Evolutionary conservation across 2,888 invertebrate genomes (phyloP), one percentile per base, ranked within the genome.

Genomic region (Nomada ferruginata): DNA sequence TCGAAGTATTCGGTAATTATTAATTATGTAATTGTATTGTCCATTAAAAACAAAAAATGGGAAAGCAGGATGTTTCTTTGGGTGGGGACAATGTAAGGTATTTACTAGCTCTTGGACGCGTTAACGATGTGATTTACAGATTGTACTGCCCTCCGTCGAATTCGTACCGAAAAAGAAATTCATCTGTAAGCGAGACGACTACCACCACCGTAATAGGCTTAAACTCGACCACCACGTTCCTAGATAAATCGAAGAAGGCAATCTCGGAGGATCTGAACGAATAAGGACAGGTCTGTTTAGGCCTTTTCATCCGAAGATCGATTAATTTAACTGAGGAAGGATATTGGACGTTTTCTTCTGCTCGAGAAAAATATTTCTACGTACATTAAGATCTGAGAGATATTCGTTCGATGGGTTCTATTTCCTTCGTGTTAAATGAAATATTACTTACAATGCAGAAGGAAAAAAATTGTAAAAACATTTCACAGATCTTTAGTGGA

Each of bases 161-260:
- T 88, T 93, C 93, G 82, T 96, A 95, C 92, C 95, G 95, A 89
- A 97, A 97, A 94, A 95, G 97, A 81, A 97, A 97, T 94, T 97
- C 97, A 5, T 96, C 83, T 96, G 96, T 20, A 97, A 97, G 97
- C 94, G 95, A 96, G 74, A 97, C 97, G 55, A 97, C 97, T 76
- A 97, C 97, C 18, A 97, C 97, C 7, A 94, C 97, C 86, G 95
- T 97, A 65, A 88, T 93, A 78, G 92, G 91, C 57, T 84, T 91
- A 18, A 92, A 91, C 84, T 90, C 91, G 13, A 89, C 91, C 50
- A 91, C 91, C 64, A 91, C 91, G 61, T 92, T 93, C 65, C 89
- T 92, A 68, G 92, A 93, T 75, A 91, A 91, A 84, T 89, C 91
- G 59, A 91, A 91, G 78, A 90, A 90, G 71, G 83, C 86, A 44